phyloP scores from a whole-genome alignment of 1,140 invertebrate species.

The Bombus affinis region DNA sequence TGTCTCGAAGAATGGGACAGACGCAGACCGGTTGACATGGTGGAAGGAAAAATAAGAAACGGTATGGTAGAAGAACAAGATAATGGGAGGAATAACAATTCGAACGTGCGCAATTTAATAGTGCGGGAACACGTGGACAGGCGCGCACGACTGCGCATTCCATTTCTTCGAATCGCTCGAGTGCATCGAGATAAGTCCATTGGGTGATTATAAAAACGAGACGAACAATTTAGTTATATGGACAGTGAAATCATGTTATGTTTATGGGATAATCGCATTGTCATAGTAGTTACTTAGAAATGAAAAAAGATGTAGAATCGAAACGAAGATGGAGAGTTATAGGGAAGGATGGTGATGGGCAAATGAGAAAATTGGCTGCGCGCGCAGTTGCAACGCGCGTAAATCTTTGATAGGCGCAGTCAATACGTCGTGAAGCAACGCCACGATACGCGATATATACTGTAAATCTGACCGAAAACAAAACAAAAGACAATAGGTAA shows the following conservation, averaged over 20 bases:
- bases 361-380: not conserved
- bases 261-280: not conserved
- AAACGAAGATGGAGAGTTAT: no score
- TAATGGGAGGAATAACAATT: slow-evolving; percentile 24
- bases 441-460: no score
- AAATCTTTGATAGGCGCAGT: not conserved
- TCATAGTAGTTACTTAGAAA: not conserved
- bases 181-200: slow-evolving; percentile 1
- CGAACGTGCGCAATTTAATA: slow-evolving; percentile 21
- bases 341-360: not conserved
- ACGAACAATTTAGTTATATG: slow-evolving; percentile 12
- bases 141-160: not conserved
- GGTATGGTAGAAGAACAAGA: not conserved
- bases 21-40: not conserved
- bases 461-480: not conserved
- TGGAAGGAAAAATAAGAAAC: not conserved
- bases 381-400: not conserved
- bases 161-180: slow-evolving; percentile 35
- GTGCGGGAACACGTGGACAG: slow-evolving; percentile 11
- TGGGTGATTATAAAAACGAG: not conserved
- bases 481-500: not conserved
- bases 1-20: not conserved
- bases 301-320: not conserved
- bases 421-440: not conserved
- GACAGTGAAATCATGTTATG: not conserved